Conservation (phyloP, 2,797 vertebrate genomes). For the Brachyalestes nurse region DNA sequence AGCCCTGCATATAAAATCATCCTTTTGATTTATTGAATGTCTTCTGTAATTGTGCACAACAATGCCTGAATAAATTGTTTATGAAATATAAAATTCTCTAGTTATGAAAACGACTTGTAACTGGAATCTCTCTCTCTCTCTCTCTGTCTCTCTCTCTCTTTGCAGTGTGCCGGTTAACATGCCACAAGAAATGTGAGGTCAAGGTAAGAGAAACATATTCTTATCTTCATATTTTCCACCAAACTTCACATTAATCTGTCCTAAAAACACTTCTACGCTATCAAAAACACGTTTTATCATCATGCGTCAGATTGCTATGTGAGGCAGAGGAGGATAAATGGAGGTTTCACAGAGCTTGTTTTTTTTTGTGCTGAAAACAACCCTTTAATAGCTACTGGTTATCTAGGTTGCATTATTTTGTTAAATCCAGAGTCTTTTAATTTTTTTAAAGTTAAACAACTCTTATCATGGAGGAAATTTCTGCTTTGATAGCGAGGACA, state of each 20-base stretch:
- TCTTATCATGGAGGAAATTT: slow-evolving; percentile 60
- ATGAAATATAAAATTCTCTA: slow-evolving; percentile 23
- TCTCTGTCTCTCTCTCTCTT: slow-evolving; percentile 45
- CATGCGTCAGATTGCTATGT: not conserved
- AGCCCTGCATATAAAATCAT: slow-evolving; percentile 51
- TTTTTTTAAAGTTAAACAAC: slow-evolving; percentile 47
- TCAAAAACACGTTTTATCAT: not conserved
- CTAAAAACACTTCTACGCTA: not conserved
- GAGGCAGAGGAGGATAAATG: not conserved
- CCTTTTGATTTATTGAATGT: slow-evolving; percentile 46
- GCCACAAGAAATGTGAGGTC: slow-evolving; percentile 93
- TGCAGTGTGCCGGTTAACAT: slow-evolving; percentile 87
- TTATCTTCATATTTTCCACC: slow-evolving; percentile 1
- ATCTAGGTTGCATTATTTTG: slow-evolving; percentile 12
- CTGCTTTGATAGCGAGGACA: slow-evolving; percentile 56
- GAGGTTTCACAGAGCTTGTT: not conserved
- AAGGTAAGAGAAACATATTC: slow-evolving; percentile 83
- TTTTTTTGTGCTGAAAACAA: slow-evolving; percentile 16
- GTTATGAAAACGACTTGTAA: slow-evolving; percentile 28
- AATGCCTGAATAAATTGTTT: slow-evolving; percentile 37
- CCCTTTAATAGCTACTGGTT: slow-evolving; percentile 27
- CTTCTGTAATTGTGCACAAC: slow-evolving; percentile 43
- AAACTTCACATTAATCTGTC: not conserved
- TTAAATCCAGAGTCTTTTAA: slow-evolving; percentile 32
- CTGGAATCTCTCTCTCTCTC: slow-evolving; percentile 46